A percentile compares a stretch with the other conserved stretches of the same genome.
phyloP scores from a whole-genome alignment of 1,140 invertebrate species.

The Brachystomella parvula region DNA sequence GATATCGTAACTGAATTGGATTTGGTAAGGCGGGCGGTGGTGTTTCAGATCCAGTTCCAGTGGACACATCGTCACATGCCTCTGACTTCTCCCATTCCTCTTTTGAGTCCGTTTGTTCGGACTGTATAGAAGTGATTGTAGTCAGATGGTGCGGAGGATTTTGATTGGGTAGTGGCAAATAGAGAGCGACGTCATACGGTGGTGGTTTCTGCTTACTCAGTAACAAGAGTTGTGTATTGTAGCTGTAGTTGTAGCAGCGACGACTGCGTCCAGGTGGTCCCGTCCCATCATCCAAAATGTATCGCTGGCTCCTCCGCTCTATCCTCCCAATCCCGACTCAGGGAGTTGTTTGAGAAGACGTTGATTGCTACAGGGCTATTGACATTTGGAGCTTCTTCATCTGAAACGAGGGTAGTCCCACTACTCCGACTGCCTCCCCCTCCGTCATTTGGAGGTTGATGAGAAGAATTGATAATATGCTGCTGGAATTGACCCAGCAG shows the following conservation, averaged over 20 bases:
- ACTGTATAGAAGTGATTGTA: neutral
- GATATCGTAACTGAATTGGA: slow-evolving; percentile 4
- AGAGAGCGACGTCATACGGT: slow-evolving; percentile 34
- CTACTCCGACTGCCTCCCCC: neutral
- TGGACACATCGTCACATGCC: neutral
- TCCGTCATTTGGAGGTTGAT: neutral
- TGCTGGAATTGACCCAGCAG: slow-evolving; percentile 30
- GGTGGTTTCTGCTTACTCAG: slow-evolving; percentile 19
- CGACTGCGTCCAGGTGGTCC: slow-evolving; percentile 6
- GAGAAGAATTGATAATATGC: slow-evolving; percentile 23
- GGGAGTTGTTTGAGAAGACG: slow-evolving; percentile 2
- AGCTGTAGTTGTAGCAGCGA: neutral
- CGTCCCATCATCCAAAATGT: neutral
- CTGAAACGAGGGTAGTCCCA: slow-evolving; percentile 5
- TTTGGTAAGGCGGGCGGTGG: neutral
- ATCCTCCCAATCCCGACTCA: too few relatives aligned
- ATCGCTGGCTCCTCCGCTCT: neutral
- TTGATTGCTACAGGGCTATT: neutral
- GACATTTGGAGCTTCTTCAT: slow-evolving; percentile 11
- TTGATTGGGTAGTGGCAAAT: slow-evolving; percentile 26
- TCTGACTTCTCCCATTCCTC: neutral
- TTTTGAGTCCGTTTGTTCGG: neutral
- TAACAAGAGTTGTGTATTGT: neutral
- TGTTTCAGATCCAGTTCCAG: neutral
- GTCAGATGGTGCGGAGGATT: neutral